A percentile compares a stretch with the other conserved stretches of the same genome.
phyloP scores from a whole-genome alignment of 2,113 vertebrate species.

The Desmodus rotundus region DNA sequence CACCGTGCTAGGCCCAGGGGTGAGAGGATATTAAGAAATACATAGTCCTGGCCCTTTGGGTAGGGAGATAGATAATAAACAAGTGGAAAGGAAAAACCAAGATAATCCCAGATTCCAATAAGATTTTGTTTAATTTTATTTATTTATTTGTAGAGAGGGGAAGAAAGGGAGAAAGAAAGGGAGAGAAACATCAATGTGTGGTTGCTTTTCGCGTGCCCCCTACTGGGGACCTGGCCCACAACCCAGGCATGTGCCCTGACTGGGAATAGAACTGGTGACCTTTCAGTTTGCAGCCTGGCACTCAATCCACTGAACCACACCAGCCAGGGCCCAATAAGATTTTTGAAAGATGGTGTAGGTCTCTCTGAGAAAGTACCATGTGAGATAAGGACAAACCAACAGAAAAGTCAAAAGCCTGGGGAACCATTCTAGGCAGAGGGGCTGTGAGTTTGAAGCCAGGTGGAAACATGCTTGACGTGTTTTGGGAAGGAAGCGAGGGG shows the following conservation, averaged over 20 bases:
- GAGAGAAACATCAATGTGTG: too few relatives aligned
- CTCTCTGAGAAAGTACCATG: not conserved
- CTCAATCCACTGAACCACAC: too few relatives aligned
- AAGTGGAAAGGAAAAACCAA: not conserved
- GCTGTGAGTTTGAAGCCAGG: not conserved
- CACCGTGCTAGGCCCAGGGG: not conserved
- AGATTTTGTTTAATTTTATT: too few relatives aligned
- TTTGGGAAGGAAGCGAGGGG: not conserved
- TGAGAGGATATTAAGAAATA: not conserved
- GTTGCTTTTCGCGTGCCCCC: too few relatives aligned
- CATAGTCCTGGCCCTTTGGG: not conserved
- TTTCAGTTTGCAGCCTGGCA: too few relatives aligned
- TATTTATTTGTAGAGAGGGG: too few relatives aligned
- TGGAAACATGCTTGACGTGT: fast-evolving
- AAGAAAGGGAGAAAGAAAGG: too few relatives aligned
- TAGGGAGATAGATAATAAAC: not conserved
- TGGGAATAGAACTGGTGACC: too few relatives aligned
- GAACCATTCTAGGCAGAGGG: not conserved
- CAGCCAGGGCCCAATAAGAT: not conserved
- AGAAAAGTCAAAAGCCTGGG: not conserved
- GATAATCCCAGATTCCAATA: not conserved
- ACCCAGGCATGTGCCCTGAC: too few relatives aligned
- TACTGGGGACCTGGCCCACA: too few relatives aligned
- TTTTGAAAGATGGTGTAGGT: too few relatives aligned
- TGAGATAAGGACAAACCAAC: not conserved